Evolutionary conservation across 2,113 vertebrate genomes (phyloP), one percentile per base, ranked within the genome.

Genomic region (Hypomesus transpacificus): DNA sequence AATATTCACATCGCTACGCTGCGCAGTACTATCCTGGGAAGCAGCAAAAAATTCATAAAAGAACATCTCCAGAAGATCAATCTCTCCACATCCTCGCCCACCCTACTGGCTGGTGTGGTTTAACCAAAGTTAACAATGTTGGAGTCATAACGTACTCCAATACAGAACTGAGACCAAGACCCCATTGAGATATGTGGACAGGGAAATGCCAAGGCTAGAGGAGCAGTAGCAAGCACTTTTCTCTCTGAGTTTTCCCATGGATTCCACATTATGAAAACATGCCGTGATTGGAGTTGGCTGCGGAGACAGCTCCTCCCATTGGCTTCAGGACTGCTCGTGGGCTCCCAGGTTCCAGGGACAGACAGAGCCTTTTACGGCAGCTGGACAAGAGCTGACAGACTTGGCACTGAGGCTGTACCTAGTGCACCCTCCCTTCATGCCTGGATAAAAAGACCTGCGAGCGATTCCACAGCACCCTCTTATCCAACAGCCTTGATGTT

Each of bases 381-480:
- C 61, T 52, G 1, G n/a, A 66, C 39, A 46, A 67, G 6, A 14
- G 74, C 72, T 73, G 16, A 69, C n/a, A 13, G 20, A 54, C 51
- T 62, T 75, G 74, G 70, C 76, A 20, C 70, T 66, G 51, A 46
- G 39, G 39, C 39, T 22, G 68, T 75, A 64, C 72, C 71, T 75
- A 26, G 59, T 14, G 26, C 61, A 34, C 16, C 16, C 71, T 76
- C 70, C 82, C 65, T 26, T 66, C 80, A 66, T 81, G 77, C 74
- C 69, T 71, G 69, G 73, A 77, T 69, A 80, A 62, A 69, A 77
- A 70, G 66, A 73, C 70, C 34, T 76, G 74, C 64, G 77, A 54
- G 86, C 81, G 89, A 84, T 82, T 69, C 46, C 72, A 61, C 67
- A 75, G 73, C 84, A 59, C 83, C 66, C 84, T 80, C 80, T 80